These are phyloP conservation scores for Deilephila porcellus DNA, from an alignment of 2,888 invertebrate species.

Conservation along the genomic window DNA sequence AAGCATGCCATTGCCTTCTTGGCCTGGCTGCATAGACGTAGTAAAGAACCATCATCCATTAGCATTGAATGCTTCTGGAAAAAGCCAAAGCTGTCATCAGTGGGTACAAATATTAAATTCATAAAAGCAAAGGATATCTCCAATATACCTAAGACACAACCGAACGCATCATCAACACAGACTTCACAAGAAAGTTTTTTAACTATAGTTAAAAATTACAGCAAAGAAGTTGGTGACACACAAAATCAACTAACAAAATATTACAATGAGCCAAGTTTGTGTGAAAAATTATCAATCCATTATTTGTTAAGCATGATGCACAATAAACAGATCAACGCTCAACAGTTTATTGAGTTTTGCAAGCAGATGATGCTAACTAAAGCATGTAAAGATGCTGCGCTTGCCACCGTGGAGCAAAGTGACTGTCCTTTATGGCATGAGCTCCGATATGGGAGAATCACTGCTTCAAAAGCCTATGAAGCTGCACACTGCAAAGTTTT, in stretches of 20 bases:
- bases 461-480: slow-evolving; percentile 29
- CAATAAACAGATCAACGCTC: background rate
- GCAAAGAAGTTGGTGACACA: background rate
- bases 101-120: background rate
- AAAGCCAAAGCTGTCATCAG: slow-evolving; percentile 29
- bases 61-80: slow-evolving; percentile 33
- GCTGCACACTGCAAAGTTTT: slow-evolving; percentile 30
- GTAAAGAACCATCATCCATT: slow-evolving; percentile 32
- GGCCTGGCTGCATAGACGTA: background rate
- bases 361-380: background rate
- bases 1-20: slow-evolving; percentile 2
- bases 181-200: background rate
- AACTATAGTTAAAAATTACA: background rate
- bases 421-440: slow-evolving; percentile 21
- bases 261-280: background rate
- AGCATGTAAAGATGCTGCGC: slow-evolving; percentile 14
- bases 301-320: background rate
- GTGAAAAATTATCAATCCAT: background rate
- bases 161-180: background rate
- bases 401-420: slow-evolving; percentile 5
- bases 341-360: background rate
- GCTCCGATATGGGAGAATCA: slow-evolving; percentile 23
- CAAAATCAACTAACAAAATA: background rate
- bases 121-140: background rate
- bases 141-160: background rate